These are phyloP conservation scores for Dichetophora obliterata DNA, from an alignment of 2,888 invertebrate species.

Conservation along the genomic window DNA sequence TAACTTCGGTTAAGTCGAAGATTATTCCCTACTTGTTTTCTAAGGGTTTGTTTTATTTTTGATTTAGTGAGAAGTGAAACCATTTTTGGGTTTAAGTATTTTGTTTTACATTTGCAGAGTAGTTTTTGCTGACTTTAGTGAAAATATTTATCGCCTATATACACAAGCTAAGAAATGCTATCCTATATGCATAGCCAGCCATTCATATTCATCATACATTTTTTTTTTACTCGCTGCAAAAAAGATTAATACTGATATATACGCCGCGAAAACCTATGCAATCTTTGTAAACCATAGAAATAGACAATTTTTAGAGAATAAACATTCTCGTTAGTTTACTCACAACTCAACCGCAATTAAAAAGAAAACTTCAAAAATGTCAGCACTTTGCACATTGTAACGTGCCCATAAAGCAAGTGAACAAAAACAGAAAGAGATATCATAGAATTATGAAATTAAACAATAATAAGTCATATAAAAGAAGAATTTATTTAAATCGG, in stretches of 20 bases:
- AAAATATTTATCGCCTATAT: background rate
- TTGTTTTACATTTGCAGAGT: background rate
- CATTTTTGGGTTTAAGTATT: background rate
- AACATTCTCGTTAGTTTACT: background rate
- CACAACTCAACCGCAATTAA: background rate
- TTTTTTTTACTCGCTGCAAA: background rate
- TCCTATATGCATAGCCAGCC: background rate
- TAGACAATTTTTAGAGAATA: too few species aligned
- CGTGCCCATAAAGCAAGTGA: too few species aligned
- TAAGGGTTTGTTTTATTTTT: too few species aligned
- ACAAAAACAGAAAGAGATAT: too few species aligned
- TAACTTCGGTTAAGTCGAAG: too few species aligned
- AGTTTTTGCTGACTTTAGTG: conserved; percentile 2
- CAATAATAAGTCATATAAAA: too few species aligned
- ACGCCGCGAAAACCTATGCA: background rate
- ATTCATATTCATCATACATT: too few species aligned
- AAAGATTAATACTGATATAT: background rate
- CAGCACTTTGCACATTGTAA: too few species aligned
- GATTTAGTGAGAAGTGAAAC: too few species aligned
- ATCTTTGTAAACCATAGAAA: background rate
- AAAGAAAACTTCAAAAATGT: background rate
- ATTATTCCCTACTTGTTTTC: too few species aligned
- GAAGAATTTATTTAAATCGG: too few species aligned
- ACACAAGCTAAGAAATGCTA: background rate
- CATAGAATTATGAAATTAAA: too few species aligned